Evolutionary conservation across 2,797 vertebrate genomes (phyloP), one percentile per base, ranked within the genome.

Genomic region (Clarias laeviceps): DNA sequence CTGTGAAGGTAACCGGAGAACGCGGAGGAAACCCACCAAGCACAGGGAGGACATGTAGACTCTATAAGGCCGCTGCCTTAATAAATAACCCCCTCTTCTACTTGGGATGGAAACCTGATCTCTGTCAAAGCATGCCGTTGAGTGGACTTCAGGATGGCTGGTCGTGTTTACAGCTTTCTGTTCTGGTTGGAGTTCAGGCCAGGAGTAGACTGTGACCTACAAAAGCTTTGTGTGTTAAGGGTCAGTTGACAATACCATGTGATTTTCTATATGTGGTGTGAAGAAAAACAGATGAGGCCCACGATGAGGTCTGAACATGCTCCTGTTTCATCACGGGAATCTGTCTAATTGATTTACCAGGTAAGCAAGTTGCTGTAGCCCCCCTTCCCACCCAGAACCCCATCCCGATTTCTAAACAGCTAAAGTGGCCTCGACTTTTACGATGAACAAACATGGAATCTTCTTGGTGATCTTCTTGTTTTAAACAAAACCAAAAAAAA

Each of bases 191-290:
- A 15, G 62, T 54, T 29, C 24, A 80, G n/a, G 24, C n/a, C 50
- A 64, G 40, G 66, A 74, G 57, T 50, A 66, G 68, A 66, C 54
- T 29, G 70, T 78, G 68, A 80, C 77, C 80, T 45, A 65, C 40
- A 66, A 81, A 87, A 29, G 54, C 50, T 65, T 62, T 80, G 77
- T 84, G 83, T 86, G 85, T 82, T 82, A 73, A 80, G 61, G 73
- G 57, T 85, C 70, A 80, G 70, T 73, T 89, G 61, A 86, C 85
- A 79, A 80, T 62, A 57, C 64, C 80, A 78, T 76, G 87, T 69
- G 64, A 84, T 83, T 85, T 80, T 91, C 94, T 94, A 92, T 92
- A 93, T 91, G 91, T 86, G 87, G 90, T 81, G 54, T 76, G 80
- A 90, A 78, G 82, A 80, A 90, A 92, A 92, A 90, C 77, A 83